A percentile compares a stretch with the other conserved stretches of the same genome.
Evolutionary conservation across 2,888 invertebrate genomes (phyloP).

Genomic region (Cynaeus angustus): DNA sequence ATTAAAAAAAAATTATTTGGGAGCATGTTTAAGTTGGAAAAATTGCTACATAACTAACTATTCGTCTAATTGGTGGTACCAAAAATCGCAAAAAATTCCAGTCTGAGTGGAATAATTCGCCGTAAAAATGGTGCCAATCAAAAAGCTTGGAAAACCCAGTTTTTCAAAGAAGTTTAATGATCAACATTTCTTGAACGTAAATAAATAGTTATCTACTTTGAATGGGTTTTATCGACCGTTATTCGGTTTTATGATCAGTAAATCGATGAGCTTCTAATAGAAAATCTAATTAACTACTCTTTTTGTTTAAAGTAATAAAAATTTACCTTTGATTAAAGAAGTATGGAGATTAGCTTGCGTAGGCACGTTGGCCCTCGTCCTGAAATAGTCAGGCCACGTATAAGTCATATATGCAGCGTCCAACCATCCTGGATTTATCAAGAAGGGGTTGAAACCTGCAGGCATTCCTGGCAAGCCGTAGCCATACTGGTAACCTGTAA

Average conservation of each 20-base stretch:
- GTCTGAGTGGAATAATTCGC: too few relatives aligned
- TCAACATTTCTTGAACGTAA: neutral
- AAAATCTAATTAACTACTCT: neutral
- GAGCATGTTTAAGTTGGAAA: too few relatives aligned
- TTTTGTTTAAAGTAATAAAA: neutral
- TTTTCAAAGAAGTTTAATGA: neutral
- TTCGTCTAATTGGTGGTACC: too few relatives aligned
- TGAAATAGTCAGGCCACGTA: slow-evolving; percentile 81
- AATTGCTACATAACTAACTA: too few relatives aligned
- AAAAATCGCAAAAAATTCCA: too few relatives aligned
- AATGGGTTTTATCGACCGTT: neutral
- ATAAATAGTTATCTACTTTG: neutral
- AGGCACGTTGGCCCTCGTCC: slow-evolving; percentile 73
- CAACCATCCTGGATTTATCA: slow-evolving; percentile 88
- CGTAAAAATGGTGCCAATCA: slow-evolving; percentile 7
- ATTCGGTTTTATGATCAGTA: neutral
- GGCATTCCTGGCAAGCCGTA: slow-evolving; percentile 77
- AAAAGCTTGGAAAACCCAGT: neutral
- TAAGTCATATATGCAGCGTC: slow-evolving; percentile 89
- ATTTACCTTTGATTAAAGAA: slow-evolving; percentile 65
- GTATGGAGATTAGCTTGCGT: slow-evolving; percentile 64
- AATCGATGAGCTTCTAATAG: neutral
- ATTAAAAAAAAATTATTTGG: too few relatives aligned
- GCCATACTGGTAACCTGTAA: slow-evolving; percentile 86
- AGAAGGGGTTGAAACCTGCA: slow-evolving; percentile 84